Percentiles rank a stretch among this genome's conserved stretches.
Conservation (phyloP, 2,797 vertebrate genomes). For the Microhierax caerulescens region DNA sequence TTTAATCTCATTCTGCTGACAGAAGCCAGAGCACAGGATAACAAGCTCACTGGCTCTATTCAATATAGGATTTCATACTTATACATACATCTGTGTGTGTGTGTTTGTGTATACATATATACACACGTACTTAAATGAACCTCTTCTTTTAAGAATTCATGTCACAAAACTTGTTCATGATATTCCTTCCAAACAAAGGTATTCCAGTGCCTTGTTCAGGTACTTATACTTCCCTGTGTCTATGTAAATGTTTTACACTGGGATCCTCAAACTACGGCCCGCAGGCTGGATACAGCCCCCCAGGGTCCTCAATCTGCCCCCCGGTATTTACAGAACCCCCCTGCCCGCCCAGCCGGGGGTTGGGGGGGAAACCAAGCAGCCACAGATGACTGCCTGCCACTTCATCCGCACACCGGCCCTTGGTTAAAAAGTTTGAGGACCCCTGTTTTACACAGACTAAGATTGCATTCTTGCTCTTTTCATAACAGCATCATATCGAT, state of each 20-base stretch:
- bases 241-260: neutral
- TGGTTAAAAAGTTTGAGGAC: too few relatives aligned
- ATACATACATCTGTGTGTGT: neutral
- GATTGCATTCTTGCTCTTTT: neutral
- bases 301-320: too few relatives aligned
- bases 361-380: too few relatives aligned
- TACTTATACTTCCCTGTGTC: neutral
- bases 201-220: neutral
- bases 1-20: neutral
- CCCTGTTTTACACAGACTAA: neutral
- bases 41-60: neutral
- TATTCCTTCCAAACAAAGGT: neutral
- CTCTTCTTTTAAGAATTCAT: neutral
- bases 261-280: too few relatives aligned
- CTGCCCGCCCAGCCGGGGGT: too few relatives aligned
- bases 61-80: neutral
- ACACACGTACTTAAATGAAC: accelerated
- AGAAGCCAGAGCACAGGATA: neutral
- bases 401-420: too few relatives aligned
- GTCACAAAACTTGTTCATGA: accelerated
- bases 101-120: too few relatives aligned
- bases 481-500: neutral
- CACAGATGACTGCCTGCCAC: too few relatives aligned
- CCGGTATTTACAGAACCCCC: too few relatives aligned
- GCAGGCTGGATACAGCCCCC: too few relatives aligned